Evolutionary conservation across 2,797 vertebrate species (phyloP).

Genomic region (Scolopax bukidnonensis): DNA sequence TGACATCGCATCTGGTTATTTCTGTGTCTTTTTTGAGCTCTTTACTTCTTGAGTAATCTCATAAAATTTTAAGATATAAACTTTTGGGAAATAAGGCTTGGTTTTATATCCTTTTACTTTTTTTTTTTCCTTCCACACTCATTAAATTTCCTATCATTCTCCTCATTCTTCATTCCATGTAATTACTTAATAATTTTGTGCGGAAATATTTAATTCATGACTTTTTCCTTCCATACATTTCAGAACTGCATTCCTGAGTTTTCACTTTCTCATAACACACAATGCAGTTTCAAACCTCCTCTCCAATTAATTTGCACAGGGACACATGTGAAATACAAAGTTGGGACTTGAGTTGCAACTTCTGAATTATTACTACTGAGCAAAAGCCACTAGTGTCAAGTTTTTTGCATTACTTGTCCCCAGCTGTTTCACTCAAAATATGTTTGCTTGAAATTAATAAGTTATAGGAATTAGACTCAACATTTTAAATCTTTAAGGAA

Average conservation of each 20-base stretch:
- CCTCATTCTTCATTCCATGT: background rate
- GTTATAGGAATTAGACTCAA: background rate
- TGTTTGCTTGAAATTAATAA: background rate
- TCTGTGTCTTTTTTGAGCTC: background rate
- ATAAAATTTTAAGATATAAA: background rate
- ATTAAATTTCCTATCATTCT: background rate
- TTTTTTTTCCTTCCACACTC: background rate
- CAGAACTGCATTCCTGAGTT: background rate
- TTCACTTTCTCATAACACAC: background rate
- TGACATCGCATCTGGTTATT: background rate
- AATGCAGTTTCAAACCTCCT: background rate
- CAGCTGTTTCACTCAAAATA: background rate
- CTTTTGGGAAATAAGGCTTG: background rate
- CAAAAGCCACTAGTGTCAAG: background rate
- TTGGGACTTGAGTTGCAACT: background rate
- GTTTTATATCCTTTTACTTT: background rate
- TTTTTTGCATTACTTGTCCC: background rate
- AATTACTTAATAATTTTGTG: background rate
- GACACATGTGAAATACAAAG: background rate
- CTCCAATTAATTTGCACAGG: background rate
- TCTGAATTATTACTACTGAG: background rate
- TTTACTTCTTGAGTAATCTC: background rate
- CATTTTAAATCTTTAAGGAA: background rate
- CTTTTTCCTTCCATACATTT: background rate
- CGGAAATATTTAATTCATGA: background rate